Conservation (phyloP, 1,140 invertebrate genomes). For the Lepidurus packardi region DNA sequence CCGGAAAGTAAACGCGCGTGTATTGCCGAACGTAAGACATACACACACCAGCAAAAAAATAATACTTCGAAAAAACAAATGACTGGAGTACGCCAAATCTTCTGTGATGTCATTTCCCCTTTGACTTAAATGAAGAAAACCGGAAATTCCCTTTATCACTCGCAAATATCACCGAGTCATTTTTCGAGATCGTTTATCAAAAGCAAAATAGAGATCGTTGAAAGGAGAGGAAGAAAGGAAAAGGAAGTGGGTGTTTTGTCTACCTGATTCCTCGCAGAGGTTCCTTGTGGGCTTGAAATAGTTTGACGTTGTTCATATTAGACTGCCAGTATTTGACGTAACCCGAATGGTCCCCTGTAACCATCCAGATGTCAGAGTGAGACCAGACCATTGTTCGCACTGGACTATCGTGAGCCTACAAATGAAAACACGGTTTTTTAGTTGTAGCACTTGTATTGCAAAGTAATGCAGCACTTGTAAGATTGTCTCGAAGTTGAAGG, state of each 20-base stretch:
- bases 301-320: slow-evolving; percentile 99
- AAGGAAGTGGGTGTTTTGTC: slow-evolving; percentile 40
- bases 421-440: slow-evolving; percentile 40
- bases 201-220: not conserved
- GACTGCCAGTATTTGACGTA: slow-evolving; percentile 99
- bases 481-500: slow-evolving; percentile 99
- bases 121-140: not conserved
- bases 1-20: slow-evolving; percentile 6
- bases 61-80: not conserved
- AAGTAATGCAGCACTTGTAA: slow-evolving; percentile 67
- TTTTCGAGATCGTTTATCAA: not conserved
- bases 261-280: slow-evolving; percentile 96
- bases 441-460: slow-evolving; percentile 6
- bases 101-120: not conserved
- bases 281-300: slow-evolving; percentile 99
- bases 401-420: slow-evolving; percentile 91
- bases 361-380: slow-evolving; percentile 98
- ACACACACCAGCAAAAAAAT: not conserved
- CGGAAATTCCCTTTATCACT: not conserved
- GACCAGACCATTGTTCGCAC: slow-evolving; percentile 99
- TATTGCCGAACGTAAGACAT: slow-evolving; percentile 21
- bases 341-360: slow-evolving; percentile 96
- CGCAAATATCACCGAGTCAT: slow-evolving; percentile 27
- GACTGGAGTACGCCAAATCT: not conserved
- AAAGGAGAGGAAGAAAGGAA: slow-evolving; percentile 34